These are phyloP conservation scores for Melanotaenia trifasciata DNA, from an alignment of 2,797 vertebrate genomes.

Conservation along the genomic window DNA sequence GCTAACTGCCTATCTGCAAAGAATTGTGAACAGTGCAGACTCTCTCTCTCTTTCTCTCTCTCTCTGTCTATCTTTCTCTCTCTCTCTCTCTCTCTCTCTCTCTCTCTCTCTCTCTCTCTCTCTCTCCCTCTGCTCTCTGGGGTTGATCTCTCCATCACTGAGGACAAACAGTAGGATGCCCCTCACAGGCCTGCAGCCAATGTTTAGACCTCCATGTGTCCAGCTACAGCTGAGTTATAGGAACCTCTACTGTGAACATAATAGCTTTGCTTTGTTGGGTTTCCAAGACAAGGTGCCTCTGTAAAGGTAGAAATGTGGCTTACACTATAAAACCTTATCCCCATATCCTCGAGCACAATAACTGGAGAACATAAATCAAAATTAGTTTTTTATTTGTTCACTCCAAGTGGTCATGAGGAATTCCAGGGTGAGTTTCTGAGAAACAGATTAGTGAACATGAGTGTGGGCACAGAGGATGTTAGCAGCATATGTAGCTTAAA, in stretches of 20 bases:
- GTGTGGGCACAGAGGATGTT: not conserved
- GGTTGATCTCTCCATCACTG: slow-evolving; percentile 61
- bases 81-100: too few species aligned
- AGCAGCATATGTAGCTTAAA: not conserved
- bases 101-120: slow-evolving; percentile 31
- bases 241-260: slow-evolving; percentile 69
- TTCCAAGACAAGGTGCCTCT: slow-evolving; percentile 60
- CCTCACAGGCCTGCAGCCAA: slow-evolving; percentile 47
- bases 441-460: slow-evolving; percentile 39
- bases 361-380: slow-evolving; percentile 72
- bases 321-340: slow-evolving; percentile 49
- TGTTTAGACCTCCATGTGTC: slow-evolving; percentile 67
- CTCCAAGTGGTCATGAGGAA: slow-evolving; percentile 44
- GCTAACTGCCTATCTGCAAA: slow-evolving; percentile 77
- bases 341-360: slow-evolving; percentile 34
- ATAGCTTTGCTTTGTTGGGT: slow-evolving; percentile 66
- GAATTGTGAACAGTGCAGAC: slow-evolving; percentile 67
- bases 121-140: slow-evolving; percentile 29
- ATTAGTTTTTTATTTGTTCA: slow-evolving; percentile 62
- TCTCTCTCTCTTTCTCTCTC: slow-evolving; percentile 24
- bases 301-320: slow-evolving; percentile 69
- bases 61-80: slow-evolving; percentile 17
- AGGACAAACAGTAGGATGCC: slow-evolving; percentile 67
- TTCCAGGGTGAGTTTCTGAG: slow-evolving; percentile 22
- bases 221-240: slow-evolving; percentile 66